Percentiles rank a stretch among this genome's conserved stretches.
These are phyloP conservation scores for Leptodactylus fallax DNA, from an alignment of 2,797 vertebrate genomes.

Conservation along the genomic window DNA sequence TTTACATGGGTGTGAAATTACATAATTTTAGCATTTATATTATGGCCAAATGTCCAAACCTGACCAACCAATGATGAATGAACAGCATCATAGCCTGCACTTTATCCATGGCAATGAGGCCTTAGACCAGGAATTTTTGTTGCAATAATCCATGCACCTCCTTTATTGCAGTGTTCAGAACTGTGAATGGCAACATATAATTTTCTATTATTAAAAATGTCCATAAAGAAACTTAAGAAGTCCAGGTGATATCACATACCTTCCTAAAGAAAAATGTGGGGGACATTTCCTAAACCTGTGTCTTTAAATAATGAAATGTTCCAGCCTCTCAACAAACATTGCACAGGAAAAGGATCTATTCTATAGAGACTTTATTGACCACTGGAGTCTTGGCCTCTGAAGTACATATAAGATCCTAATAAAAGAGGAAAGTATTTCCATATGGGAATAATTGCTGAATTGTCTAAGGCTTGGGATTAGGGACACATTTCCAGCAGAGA, in stretches of 20 bases:
- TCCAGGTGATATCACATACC: not conserved
- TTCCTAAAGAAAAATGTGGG: not conserved
- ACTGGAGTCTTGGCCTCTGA: not conserved
- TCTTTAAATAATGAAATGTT: not conserved
- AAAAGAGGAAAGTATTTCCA: constrained; percentile 15
- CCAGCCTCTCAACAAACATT: not conserved
- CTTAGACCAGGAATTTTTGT: too few species aligned
- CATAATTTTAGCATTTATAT: too few species aligned
- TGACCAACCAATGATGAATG: too few species aligned
- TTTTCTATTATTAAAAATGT: not conserved
- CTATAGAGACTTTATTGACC: not conserved
- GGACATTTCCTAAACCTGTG: not conserved
- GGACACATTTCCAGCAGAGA: not conserved
- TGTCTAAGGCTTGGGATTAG: constrained; percentile 34
- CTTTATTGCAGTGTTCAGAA: too few species aligned
- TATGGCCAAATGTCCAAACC: too few species aligned
- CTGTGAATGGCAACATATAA: too few species aligned
- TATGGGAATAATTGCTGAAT: not conserved
- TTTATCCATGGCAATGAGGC: too few species aligned
- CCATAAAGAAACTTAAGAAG: not conserved
- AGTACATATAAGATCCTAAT: not conserved
- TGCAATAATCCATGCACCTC: too few species aligned
- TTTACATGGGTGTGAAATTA: too few species aligned
- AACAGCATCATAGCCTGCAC: too few species aligned
- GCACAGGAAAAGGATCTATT: not conserved